Evolutionary conservation across 2,888 invertebrate species (phyloP).

Genomic region (Drosophila trichaetosa): DNA sequence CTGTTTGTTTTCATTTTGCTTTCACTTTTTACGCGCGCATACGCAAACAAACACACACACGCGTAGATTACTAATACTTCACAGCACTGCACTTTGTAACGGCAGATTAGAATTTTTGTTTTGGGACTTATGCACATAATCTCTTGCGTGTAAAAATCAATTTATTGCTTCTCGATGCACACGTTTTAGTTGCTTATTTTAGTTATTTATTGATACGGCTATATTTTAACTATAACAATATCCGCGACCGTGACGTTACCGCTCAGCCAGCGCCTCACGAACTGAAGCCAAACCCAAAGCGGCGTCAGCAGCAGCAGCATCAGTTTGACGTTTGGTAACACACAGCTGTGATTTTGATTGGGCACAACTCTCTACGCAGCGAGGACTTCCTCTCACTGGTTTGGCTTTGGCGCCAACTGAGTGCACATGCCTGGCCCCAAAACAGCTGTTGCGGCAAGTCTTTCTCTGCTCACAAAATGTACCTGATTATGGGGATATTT

Average conservation of each 20-base stretch:
- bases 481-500: slow-evolving; percentile 44
- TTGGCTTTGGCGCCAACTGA: slow-evolving; percentile 63
- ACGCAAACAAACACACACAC: slow-evolving; percentile 18
- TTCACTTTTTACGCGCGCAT: slow-evolving; percentile 47
- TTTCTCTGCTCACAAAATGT: slow-evolving; percentile 7
- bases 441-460: slow-evolving; percentile 63
- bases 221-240: slow-evolving; percentile 9
- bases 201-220: slow-evolving; percentile 9
- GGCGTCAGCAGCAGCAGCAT: slow-evolving; percentile 54
- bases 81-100: neutral
- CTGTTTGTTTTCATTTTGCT: slow-evolving; percentile 41
- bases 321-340: slow-evolving; percentile 63
- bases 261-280: slow-evolving; percentile 77
- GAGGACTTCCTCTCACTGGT: slow-evolving; percentile 38
- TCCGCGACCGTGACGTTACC: slow-evolving; percentile 64
- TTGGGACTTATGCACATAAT: neutral
- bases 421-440: slow-evolving; percentile 52
- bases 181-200: slow-evolving; percentile 20
- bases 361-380: slow-evolving; percentile 28
- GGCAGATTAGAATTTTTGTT: slow-evolving; percentile 1
- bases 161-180: slow-evolving; percentile 23
- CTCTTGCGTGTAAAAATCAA: slow-evolving; percentile 13
- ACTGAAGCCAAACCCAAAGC: slow-evolving; percentile 50
- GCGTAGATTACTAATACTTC: neutral
- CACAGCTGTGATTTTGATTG: slow-evolving; percentile 67